Evolutionary conservation across 2,113 vertebrate genomes (phyloP).

Genomic region (Myodes glareolus): DNA sequence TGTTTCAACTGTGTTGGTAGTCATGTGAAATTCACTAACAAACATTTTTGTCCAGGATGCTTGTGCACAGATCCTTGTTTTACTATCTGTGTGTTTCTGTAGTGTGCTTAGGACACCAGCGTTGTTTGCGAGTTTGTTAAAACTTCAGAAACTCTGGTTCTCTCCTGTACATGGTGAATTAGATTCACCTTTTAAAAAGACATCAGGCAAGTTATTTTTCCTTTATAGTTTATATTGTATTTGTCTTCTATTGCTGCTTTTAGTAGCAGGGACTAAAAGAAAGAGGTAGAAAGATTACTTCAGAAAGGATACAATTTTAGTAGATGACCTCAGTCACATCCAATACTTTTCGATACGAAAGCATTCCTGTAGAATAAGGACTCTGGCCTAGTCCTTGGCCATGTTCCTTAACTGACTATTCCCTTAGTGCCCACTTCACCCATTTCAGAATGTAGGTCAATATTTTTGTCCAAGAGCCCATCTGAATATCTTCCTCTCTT

Average conservation of each 20-base stretch:
- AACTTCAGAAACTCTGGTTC: neutral
- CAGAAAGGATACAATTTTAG: neutral
- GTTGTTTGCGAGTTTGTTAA: neutral
- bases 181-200: conserved; percentile 9
- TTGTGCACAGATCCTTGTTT: neutral
- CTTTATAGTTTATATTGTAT: neutral
- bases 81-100: neutral
- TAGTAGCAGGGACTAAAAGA: neutral
- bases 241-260: neutral
- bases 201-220: neutral
- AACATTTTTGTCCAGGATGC: neutral
- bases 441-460: neutral
- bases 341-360: neutral
- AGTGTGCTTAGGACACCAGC: neutral
- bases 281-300: neutral
- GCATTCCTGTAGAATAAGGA: neutral
- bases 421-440: neutral
- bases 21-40: neutral
- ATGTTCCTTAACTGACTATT: neutral
- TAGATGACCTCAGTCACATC: neutral
- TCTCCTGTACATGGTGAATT: neutral
- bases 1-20: neutral
- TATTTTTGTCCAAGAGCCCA: neutral
- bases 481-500: neutral
- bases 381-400: neutral